Base-by-base conservation (phyloP, 2,888 invertebrate genomes). In the Ochropleura plecta region DNA sequence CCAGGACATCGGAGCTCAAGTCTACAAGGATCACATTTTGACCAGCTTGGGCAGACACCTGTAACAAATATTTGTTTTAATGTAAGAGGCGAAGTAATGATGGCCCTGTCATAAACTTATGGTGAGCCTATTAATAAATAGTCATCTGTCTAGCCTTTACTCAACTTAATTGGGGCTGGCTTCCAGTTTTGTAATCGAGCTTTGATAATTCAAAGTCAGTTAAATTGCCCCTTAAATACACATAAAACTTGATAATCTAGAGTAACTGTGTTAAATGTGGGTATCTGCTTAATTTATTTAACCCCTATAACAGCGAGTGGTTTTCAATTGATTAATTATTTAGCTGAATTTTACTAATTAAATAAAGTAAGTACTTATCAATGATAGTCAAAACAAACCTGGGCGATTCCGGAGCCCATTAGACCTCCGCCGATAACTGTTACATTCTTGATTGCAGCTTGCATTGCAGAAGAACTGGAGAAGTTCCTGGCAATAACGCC, bases 401-500 rank as follows among this genome's bases (percentile, higher is more conserved):
- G 99, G 64, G 98, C 98, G 88, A 99, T 98, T 69, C 99, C 99
- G 63, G 98, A 97, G 6, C 99, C 99, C 99, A 99, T 99, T 10
- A 98, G 95, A 9, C 99, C 99, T 59, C 98, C 98, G n/a, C 99
- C 99, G 86, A 99, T 97, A 66, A 99, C 97, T 4, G 98, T 98
- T 42, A 99, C 98, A 93, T 98, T 97, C 92, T 98, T 98, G 70
- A 98, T 97, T n/a, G 95, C 95, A 89, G 97, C 97, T 86, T 92
- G 90, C 67, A 89, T 83, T 42, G 93, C 89, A 4, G 92, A 82
- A 18, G 95, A 93, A 90, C 91, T 94, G 9, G 95, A 95, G 88
- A 96, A 95, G 82, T 91, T 93, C 83, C 95, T 92, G n/a, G 93
- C 90, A 60, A 95, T 84, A 64, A 92, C 90, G 57, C 91, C 83